Conservation (phyloP, 2,113 vertebrate species). For the Galbula dea region DNA sequence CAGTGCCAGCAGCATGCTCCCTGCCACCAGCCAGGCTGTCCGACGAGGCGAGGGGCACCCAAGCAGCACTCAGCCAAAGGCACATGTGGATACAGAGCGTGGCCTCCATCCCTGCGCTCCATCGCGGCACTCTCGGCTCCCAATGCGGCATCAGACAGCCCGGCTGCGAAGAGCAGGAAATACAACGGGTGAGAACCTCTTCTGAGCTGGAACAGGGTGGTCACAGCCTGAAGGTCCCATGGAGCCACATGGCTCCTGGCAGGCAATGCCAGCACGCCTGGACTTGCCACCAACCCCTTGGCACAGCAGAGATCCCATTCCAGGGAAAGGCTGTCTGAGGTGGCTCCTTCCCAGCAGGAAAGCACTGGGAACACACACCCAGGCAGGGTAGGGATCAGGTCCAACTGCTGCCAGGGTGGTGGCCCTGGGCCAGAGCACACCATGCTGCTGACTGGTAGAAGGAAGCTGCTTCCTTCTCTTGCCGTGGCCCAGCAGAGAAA, state of each 20-base stretch:
- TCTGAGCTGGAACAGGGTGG: accelerated
- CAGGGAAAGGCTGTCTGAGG: accelerated
- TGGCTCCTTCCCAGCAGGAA: not conserved
- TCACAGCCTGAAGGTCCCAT: not conserved
- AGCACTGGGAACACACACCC: not conserved
- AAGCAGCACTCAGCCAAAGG: slow-evolving; percentile 60
- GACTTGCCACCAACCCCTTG: accelerated
- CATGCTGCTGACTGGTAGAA: not conserved
- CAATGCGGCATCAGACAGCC: slow-evolving; percentile 73
- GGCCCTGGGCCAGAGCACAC: not conserved
- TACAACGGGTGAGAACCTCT: not conserved
- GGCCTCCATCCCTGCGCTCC: slow-evolving; percentile 63
- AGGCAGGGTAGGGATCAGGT: not conserved
- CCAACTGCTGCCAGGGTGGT: not conserved
- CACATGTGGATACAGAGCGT: slow-evolving; percentile 35
- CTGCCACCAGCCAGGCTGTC: not conserved
- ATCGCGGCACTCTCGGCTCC: slow-evolving; percentile 57
- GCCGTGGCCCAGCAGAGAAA: accelerated
- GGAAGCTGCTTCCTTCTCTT: not conserved
- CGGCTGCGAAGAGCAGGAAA: slow-evolving; percentile 6
- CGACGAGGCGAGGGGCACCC: slow-evolving; percentile 5
- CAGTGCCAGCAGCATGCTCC: not conserved
- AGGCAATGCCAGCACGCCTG: accelerated
- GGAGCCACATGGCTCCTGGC: accelerated
- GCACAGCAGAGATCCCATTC: not conserved